Evolutionary conservation across 37 sponge, comb jelly and placozoan genomes (phyloP).

Genomic region (Petrosia ficiformis): DNA sequence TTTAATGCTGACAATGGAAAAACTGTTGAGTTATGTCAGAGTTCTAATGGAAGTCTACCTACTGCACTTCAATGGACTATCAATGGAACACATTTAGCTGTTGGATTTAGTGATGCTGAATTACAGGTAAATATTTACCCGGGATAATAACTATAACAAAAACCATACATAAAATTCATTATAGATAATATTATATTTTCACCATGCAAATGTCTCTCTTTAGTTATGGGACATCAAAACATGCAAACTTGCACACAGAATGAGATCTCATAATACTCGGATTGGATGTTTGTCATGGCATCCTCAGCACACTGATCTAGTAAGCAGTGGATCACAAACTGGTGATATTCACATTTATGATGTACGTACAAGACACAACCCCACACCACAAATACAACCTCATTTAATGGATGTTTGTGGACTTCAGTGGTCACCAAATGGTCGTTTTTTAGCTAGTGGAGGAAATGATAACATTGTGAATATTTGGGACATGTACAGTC

Average conservation of each 20-base stretch:
- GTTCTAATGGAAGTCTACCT: constrained; percentile 13
- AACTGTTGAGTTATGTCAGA: constrained; percentile 30
- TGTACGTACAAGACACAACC: constrained; percentile 52
- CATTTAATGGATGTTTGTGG: constrained; percentile 92
- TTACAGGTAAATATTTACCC: constrained; percentile 69
- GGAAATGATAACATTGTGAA: constrained; percentile 87
- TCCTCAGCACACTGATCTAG: constrained; percentile 31
- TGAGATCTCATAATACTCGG: constrained; percentile 63
- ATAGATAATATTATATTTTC: no score
- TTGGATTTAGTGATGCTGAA: constrained; percentile 74
- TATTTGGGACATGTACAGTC: constrained; percentile 70
- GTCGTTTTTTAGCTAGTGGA: constrained; percentile 83
- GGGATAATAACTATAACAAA: no score
- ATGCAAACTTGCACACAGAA: constrained; percentile 49
- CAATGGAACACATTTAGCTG: constrained; percentile 65
- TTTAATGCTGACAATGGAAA: constrained; percentile 67
- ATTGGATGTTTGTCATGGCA: constrained; percentile 80
- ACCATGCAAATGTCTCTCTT: not conserved
- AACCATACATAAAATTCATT: not conserved
- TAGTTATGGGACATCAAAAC: constrained; percentile 85
- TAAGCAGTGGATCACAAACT: constrained; percentile 68
- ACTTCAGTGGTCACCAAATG: constrained; percentile 79
- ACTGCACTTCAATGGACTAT: constrained; percentile 65
- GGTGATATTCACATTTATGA: constrained; percentile 85
- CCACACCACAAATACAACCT: constrained; percentile 15